Conservation (phyloP, 2,888 invertebrate species). For the Trissolcus brochymenae region DNA sequence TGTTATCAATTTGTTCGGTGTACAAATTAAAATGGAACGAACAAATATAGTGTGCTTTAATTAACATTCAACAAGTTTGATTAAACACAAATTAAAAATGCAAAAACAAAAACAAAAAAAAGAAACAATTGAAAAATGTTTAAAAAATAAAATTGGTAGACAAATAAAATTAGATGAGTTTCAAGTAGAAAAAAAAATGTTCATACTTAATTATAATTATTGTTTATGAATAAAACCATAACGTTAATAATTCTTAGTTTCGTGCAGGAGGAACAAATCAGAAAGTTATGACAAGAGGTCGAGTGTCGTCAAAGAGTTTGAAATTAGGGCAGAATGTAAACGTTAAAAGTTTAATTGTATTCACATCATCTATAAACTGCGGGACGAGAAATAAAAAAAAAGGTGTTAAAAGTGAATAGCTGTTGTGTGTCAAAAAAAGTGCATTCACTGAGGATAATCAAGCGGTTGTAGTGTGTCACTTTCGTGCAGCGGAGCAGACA, state of each 20-base stretch:
- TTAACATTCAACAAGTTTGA: no score
- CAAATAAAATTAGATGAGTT: no score
- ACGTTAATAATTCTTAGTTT: background rate
- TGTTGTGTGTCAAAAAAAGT: slow-evolving; percentile 37
- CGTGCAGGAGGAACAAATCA: background rate
- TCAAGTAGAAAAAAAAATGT: no score
- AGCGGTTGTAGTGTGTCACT: slow-evolving; percentile 43
- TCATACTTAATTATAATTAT: no score
- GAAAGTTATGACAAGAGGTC: background rate
- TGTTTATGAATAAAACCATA: background rate
- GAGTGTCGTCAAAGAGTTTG: background rate
- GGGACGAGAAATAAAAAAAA: slow-evolving; percentile 1
- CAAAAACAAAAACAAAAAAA: no score
- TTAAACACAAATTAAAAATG: no score
- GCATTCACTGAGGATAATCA: slow-evolving; percentile 42
- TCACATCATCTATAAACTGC: background rate
- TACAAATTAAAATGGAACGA: no score
- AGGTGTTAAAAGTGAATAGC: slow-evolving; percentile 48
- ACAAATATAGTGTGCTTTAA: no score
- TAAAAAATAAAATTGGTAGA: no score
- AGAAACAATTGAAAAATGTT: no score
- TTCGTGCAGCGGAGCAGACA: slow-evolving; percentile 47
- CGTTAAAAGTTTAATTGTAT: slow-evolving; percentile 3
- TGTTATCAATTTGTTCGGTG: no score
- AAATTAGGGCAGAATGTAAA: slow-evolving; percentile 13